phyloP scores from a whole-genome alignment of 2,113 vertebrate species.

The Sula dactylatra region DNA sequence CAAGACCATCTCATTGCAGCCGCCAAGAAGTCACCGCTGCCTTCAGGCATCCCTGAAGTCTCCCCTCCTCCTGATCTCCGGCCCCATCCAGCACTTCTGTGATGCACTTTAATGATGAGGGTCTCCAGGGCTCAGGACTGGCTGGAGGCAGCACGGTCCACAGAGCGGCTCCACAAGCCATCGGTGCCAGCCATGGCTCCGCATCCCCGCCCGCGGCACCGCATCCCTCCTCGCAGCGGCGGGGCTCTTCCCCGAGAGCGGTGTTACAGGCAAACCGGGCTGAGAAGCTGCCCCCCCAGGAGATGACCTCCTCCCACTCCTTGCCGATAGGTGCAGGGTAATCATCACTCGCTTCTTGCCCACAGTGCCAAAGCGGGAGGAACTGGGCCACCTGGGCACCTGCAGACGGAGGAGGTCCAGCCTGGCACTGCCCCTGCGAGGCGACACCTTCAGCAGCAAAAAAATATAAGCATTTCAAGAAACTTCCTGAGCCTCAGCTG shows the following conservation, averaged over 20 bases:
- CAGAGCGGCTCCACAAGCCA: not conserved
- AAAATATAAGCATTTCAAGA: not conserved
- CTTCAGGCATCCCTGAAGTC: not conserved
- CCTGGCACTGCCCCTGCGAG: not conserved
- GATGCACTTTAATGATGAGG: not conserved
- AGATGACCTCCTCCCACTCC: not conserved
- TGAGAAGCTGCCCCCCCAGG: not conserved
- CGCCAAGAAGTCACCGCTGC: not conserved
- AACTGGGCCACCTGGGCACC: not conserved
- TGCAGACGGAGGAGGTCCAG: not conserved
- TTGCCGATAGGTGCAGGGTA: rapidly evolving
- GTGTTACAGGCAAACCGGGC: not conserved
- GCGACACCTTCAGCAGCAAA: not conserved
- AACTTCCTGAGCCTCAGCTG: not conserved
- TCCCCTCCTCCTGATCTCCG: not conserved
- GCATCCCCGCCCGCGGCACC: rapidly evolving
- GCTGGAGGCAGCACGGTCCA: rapidly evolving
- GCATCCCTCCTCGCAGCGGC: rapidly evolving
- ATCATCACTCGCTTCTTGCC: not conserved
- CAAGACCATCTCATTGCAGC: not conserved
- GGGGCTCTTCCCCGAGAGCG: not conserved
- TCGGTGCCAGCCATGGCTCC: rapidly evolving
- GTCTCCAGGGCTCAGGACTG: not conserved
- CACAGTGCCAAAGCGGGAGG: not conserved
- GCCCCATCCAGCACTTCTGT: not conserved